Conservation (phyloP, 1,140 invertebrate species). For the Drosophila kurseongensis region DNA sequence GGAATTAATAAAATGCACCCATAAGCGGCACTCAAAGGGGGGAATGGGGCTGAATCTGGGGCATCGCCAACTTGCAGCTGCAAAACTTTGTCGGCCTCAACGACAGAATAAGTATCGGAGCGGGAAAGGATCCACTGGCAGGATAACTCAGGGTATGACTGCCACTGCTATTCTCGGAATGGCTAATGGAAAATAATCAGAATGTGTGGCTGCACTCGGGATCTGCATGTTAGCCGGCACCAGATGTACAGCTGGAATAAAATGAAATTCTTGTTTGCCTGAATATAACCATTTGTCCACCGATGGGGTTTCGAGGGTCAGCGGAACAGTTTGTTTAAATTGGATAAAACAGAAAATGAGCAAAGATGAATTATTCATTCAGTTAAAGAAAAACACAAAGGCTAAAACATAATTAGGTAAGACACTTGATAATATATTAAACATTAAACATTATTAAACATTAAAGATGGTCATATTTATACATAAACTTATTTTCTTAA, state of each 20-base stretch:
- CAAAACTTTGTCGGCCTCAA: slow-evolving; percentile 26
- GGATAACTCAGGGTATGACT: slow-evolving; percentile 17
- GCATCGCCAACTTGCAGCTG: slow-evolving; percentile 13
- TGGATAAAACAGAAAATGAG: too few relatives aligned
- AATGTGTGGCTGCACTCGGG: slow-evolving; percentile 35
- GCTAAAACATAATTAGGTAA: too few relatives aligned
- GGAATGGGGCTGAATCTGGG: not conserved
- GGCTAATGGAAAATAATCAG: slow-evolving; percentile 56
- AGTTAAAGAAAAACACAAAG: too few relatives aligned
- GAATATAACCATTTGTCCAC: slow-evolving; percentile 36
- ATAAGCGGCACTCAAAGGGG: slow-evolving; percentile 10
- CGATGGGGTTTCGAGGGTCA: slow-evolving; percentile 15
- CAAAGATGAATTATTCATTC: too few relatives aligned
- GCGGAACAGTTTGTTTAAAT: not conserved
- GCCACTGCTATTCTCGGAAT: slow-evolving; percentile 10
- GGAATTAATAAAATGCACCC: slow-evolving; percentile 54
- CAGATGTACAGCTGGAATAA: slow-evolving; percentile 34
- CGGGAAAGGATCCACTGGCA: not conserved
- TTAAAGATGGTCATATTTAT: too few relatives aligned
- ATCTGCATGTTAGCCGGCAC: slow-evolving; percentile 45
- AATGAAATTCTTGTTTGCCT: slow-evolving; percentile 51
- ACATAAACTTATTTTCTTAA: too few relatives aligned
- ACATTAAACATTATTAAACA: too few relatives aligned
- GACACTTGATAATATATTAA: too few relatives aligned
- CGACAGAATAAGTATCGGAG: not conserved